Base-by-base conservation (phyloP, 2,797 vertebrate genomes). In the Pachyuromys duprasi region DNA sequence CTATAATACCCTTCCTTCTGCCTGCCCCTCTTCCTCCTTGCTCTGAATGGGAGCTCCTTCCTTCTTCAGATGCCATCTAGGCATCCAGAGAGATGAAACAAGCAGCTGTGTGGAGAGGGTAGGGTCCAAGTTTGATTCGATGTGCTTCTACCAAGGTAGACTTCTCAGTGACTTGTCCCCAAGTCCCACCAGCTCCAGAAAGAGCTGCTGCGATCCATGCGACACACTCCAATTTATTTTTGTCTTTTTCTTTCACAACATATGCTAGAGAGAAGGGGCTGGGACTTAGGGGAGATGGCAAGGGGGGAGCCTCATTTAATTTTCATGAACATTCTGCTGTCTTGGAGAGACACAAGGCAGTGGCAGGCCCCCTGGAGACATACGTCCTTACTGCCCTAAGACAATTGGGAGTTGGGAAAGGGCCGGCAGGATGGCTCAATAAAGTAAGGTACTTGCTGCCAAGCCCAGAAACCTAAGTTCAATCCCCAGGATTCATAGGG, bases 61-160 rank as follows among this genome's bases (percentile, higher is more conserved):
- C 82, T 90, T 80, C 60, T 31, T 7, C 93, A 92, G 96, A 89
- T 39, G 95, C 92, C 93, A 95, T 95, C 87, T 78, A 65, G 95
- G 36, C 36, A 97, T 86, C 94, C 97, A 95, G 95, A 86, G 96
- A 95, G 96, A 97, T 80, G 89, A 95, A 95, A 96, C 92, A 94
- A 97, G 96, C 89, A 86, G 92, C 82, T 75, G 78, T 65, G 28
- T 95, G 89, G 95, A 81, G 95, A 69, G 92, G 78, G 60, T 92
- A 60, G 96, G 96, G 57, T 90, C 17, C 67, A 70, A 74, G 95
- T 65, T 62, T 78, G 95, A 94, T 96, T 97, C 96, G 39, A 76
- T 97, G 65, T 39, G 18, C 17, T 63, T 62, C 22, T 62, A 33
- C 82, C 22, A 55, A 57, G 63, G 12, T n/a, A 4, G 53, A 18